Evolutionary conservation across 1,140 invertebrate species (phyloP), one percentile per base, ranked within the genome.

Genomic region (Trichomalopsis sarcophagae): DNA sequence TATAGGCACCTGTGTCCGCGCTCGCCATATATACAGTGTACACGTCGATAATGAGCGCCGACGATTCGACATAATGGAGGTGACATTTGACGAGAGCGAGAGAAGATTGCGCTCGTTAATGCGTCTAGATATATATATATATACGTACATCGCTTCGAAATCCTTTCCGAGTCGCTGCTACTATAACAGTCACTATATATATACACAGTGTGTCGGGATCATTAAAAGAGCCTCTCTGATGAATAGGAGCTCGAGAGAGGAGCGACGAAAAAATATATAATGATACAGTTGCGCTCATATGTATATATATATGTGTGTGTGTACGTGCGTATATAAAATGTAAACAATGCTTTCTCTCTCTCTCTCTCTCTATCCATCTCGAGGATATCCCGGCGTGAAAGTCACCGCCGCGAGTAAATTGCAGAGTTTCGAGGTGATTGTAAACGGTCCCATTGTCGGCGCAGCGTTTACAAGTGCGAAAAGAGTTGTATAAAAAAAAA

Each of bases 71-170:
- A 27, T 84, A 73, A 84, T 73, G 14, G 44, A 71, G 75, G 82
- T 78, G 76, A 84, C 76, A 84, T 73, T 84, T 79, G 44, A 84
- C 75, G 66, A 71, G 44, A n/a, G 69, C 6, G 40, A 44, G 40
- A 78, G 66, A 73, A 84, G 66, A 84, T 69, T 83, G 74, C 40
- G 82, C 33, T 83, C 40, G 40, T 83, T 83, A 83, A 77, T 77
- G 62, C 17, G 3, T 30, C 0, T 44, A 44, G 0, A 36, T 6
- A 40, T 5, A 40, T 27, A 27, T 27, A 27, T 27, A 27, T 27
- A 27, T 27, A 27, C 1, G 27, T 27, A 27, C 27, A 27, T 27
- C 27, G 27, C 27, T 27, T 27, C 2, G 10, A 82, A 82, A 75
- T 74, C 5, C 73, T 76, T 66, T 74, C 50, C 27, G 27, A 27